phyloP scores from a whole-genome alignment of 2,797 vertebrate genomes.

The Balearica regulorum region DNA sequence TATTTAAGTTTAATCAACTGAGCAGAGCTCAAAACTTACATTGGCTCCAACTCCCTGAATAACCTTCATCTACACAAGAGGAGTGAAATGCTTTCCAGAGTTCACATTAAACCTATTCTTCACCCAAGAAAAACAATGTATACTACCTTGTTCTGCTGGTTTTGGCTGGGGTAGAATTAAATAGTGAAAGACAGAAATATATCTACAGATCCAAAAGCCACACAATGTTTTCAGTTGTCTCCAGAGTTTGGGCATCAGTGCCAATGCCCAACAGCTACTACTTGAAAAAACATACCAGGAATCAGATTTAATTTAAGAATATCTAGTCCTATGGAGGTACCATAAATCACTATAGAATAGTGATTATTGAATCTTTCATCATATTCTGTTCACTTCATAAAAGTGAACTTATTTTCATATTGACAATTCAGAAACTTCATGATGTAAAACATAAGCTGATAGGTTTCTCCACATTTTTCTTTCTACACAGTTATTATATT shows the following conservation, averaged over 20 bases:
- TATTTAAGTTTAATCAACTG: background rate
- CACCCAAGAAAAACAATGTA: background rate
- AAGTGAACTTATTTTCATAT: background rate
- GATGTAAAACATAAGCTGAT: background rate
- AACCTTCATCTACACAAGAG: background rate
- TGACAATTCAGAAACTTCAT: background rate
- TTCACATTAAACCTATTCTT: background rate
- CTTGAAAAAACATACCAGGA: background rate
- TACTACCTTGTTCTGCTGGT: background rate
- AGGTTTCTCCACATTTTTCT: background rate
- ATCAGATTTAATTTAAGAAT: background rate
- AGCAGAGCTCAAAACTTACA: background rate
- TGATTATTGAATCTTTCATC: background rate
- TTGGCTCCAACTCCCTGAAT: background rate
- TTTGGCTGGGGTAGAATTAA: no score
- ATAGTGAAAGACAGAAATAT: background rate
- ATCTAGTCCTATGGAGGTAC: background rate
- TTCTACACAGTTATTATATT: background rate
- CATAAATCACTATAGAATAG: background rate
- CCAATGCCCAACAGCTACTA: background rate
- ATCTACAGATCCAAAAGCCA: background rate
- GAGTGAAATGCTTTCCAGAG: background rate
- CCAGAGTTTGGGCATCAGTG: background rate
- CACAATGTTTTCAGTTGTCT: background rate
- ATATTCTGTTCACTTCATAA: background rate